Base-by-base conservation (phyloP, 2,888 invertebrate genomes). In the Protophormia terraenovae region DNA sequence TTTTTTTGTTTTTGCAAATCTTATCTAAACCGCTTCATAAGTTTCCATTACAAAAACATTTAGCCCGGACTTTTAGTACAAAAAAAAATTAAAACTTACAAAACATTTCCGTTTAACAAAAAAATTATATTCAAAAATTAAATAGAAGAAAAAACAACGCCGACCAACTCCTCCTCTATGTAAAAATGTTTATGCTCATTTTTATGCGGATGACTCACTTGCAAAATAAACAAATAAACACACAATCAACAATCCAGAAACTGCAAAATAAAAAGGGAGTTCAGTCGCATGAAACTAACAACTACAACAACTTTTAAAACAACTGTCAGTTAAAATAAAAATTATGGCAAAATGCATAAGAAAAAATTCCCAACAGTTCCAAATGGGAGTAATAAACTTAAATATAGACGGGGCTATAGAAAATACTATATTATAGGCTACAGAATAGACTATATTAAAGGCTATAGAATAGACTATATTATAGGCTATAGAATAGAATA, bases 301-400 rank as follows among this genome's bases (percentile, higher is more conserved):
- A 75, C 38, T 27, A 24, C 38, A 32, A 58, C 71, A 62, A 71
- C 75, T n/a, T n/a, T n/a, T n/a, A n/a, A n/a, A 53, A 76, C 67
- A 83, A 83, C 83, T 83, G 83, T 75, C 79, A 79, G 79, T 84
- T 78, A 69, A 75, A 75, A 79, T 69, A 64, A 79, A 83, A 83
- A 78, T 79, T 71, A 84, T 84, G 62, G 69, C 79, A 79, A n/a
- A n/a, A 47, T 32, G 69, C 75, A 75, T 71, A 69, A 71, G 71
- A 77, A 76, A n/a, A n/a, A n/a, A n/a, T n/a, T n/a, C n/a, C n/a
- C n/a, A n/a, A n/a, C n/a, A n/a, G n/a, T n/a, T n/a, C n/a, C n/a
- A n/a, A n/a, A n/a, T n/a, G n/a, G n/a, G n/a, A n/a, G n/a, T n/a
- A n/a, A n/a, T n/a, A n/a, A n/a, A n/a, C n/a, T n/a, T n/a, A n/a